Conservation (phyloP, 23 tunicate species). For the Halocynthia roretzi region DNA sequence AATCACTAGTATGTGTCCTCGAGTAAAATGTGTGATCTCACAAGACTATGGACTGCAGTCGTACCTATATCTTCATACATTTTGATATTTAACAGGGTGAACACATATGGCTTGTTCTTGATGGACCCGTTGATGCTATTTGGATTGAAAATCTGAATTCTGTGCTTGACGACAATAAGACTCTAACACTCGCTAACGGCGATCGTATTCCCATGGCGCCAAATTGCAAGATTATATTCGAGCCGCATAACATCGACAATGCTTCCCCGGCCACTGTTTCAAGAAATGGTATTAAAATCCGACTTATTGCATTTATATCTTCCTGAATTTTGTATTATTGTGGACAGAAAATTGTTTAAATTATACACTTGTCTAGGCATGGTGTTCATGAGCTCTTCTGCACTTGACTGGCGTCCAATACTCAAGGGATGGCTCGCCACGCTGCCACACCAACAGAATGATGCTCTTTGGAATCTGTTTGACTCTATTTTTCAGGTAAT, state of each 20-base stretch:
- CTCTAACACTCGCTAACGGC: conserved; percentile 97
- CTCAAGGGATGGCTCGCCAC: conserved; percentile 93
- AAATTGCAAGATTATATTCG: conserved; percentile 93
- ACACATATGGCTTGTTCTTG: conserved; percentile 97
- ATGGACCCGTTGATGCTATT: conserved; percentile 99
- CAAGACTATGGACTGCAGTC: no score
- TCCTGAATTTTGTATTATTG: no score
- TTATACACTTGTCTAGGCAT: conserved; percentile 40
- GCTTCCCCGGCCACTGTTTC: conserved; percentile 99
- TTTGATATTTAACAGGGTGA: conserved; percentile 54
- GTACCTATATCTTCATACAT: no score
- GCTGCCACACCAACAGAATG: conserved; percentile 60
- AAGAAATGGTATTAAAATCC: conserved; percentile 62
- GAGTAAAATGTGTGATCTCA: no score
- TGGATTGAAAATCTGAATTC: conserved; percentile 99
- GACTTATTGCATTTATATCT: no score
- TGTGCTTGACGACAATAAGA: conserved; percentile 97
- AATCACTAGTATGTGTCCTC: no score
- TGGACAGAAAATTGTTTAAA: no score
- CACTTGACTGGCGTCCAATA: conserved; percentile 97
- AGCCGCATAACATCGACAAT: conserved; percentile 98
- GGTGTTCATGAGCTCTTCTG: conserved; percentile 99
- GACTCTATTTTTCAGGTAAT: conserved; percentile 82
- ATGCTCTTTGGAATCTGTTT: conserved; percentile 55
- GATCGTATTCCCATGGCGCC: conserved; percentile 99